phyloP scores from a whole-genome alignment of 1,140 invertebrate genomes.

The Nilaparvata lugens region DNA sequence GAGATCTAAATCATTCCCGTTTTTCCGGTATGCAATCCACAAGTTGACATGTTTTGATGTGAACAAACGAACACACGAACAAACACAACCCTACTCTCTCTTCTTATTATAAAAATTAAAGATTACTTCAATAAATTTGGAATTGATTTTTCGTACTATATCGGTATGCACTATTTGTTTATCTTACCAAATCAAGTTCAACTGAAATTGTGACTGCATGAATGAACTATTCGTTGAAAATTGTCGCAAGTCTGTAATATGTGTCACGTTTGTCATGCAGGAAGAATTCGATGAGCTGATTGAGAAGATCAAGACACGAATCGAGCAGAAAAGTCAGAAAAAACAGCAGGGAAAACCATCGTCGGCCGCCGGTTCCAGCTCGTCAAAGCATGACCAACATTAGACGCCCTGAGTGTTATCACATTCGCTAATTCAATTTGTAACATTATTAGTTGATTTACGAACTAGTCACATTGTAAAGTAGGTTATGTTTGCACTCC shows the following conservation, averaged over 20 bases:
- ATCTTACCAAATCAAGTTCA: no score
- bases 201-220: no score
- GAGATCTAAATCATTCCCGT: no score
- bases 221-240: not conserved
- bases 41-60: no score
- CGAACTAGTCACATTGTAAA: no score
- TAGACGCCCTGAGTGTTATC: no score
- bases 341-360: conserved; percentile 19
- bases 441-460: no score
- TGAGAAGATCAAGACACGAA: conserved; percentile 46
- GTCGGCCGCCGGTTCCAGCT: not conserved
- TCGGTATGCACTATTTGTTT: conserved; percentile 9
- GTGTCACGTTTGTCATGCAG: conserved; percentile 28
- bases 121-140: not conserved
- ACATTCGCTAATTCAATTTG: no score
- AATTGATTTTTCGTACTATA: not conserved
- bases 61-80: no score
- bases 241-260: conserved; percentile 5
- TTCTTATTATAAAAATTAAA: not conserved
- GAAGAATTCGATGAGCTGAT: conserved; percentile 52
- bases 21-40: no score
- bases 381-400: no score
- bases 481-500: no score
- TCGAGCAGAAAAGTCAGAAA: conserved; percentile 45
- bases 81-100: not conserved